Evolutionary conservation across 2,888 invertebrate genomes (phyloP), one percentile per base, ranked within the genome.

Genomic region (Isotomurus palustris): DNA sequence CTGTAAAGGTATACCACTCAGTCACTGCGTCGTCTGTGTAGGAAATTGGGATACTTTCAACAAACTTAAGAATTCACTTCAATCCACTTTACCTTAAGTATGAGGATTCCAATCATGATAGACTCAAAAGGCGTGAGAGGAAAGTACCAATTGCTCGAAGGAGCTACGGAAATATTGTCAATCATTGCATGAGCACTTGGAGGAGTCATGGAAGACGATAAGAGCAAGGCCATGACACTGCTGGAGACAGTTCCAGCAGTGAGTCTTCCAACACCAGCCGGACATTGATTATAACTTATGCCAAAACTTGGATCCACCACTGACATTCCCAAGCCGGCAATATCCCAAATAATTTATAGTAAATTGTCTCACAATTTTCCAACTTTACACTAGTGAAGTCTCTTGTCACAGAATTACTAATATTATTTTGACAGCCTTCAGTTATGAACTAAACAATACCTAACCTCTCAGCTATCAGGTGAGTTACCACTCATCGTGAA

Each of bases 121-220:
- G 68, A 66, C 43, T 69, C 68, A 50, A 69, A 69, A 2, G 68
- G 68, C 10, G 64, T 63, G 4, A 69, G 59, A 14, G 66, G 56
- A 48, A 69, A 67, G 38, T 64, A 69, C 66, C 66, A 69, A 4
- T 54, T 50, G 21, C 52, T 61, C 4, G 65, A 65, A 10, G 68
- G 68, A 40, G 62, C 65, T 5, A 69, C 60, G 1, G 68, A 69
- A 38, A 69, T 64, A 49, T 69, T 69, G 2, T 58, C 58, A 10
- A 65, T 47, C 54, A 68, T 53, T 17, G 51, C 62, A 1, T 44
- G 41, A 22, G 51, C 51, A 14, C 58, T 41, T 1, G 56, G 50
- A 8, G 56, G 41, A 28, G 55, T 53, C 47, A 60, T 51, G 35
- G 61, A 52, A 32, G 49, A 53, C n/a, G 62, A 48, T 8, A 64